Evolutionary conservation across 2,113 vertebrate genomes (phyloP), one percentile per base, ranked within the genome.

Genomic region (Tauraco erythrolophus): DNA sequence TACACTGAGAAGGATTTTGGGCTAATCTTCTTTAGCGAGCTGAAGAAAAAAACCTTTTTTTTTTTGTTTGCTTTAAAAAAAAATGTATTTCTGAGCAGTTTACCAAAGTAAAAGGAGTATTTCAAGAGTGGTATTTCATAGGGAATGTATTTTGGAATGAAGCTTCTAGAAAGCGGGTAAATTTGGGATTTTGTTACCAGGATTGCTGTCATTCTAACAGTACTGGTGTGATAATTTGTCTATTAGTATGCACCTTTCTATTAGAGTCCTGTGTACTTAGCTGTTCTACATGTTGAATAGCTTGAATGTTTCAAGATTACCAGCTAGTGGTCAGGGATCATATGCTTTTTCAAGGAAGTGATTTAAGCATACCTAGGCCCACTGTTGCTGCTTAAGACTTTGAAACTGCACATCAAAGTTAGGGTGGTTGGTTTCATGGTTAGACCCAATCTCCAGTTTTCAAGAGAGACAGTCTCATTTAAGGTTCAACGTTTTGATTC

Each of bases 291-390:
- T 12, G 5, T 56, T 83, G 58, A 93, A 75, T 91, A 84, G 48
- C 64, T 74, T 78, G 89, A 57, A 57, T 97, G 57, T 94, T 94
- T 94, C 69, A 84, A 33, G 87, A 89, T 83, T 95, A 88, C 50
- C 51, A 80, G 25, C 64, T 93, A 35, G 21, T 35, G 46, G 76
- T 60, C 30, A 57, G 60, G 58, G 33, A 61, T 92, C 28, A 37
- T 45, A 25, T 10, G n/a, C 48, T 78, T 86, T 95, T 91, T 88
- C n/a, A 85, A 95, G 43, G 19, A 82, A 79, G 41, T n/a, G 7
- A 76, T 92, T 62, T 58, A 74, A 89, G 60, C 37, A 28, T 69
- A 60, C 41, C 41, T 41, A 41, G 41, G 41, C 41, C 41, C 41
- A 41, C 41, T 41, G 41, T 41, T 41, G 41, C 41, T 41, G 9